Conservation (phyloP, 2,888 invertebrate genomes). For the Drosophila koepferae region DNA sequence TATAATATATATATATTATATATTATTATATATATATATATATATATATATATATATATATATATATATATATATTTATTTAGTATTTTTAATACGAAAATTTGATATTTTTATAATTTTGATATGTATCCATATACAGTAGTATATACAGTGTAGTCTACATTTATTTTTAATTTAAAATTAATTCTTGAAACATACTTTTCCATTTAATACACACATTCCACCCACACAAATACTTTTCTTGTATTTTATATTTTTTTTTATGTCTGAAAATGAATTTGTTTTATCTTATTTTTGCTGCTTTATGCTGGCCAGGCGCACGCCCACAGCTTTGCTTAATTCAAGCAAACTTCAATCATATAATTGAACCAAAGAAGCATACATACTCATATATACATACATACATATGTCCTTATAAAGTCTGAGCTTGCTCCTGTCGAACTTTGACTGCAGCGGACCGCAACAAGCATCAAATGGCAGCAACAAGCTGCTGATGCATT, state of each 20-base stretch:
- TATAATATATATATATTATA: too few relatives aligned
- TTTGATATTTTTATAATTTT: too few relatives aligned
- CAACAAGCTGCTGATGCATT: constrained; percentile 67
- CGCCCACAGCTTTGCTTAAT: background rate
- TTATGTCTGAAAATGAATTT: background rate
- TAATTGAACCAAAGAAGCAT: too few relatives aligned
- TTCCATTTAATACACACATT: background rate
- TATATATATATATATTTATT: too few relatives aligned
- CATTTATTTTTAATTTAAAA: background rate
- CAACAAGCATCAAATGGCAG: constrained; percentile 18
- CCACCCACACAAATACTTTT: background rate
- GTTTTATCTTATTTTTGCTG: background rate
- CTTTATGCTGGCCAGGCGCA: too few relatives aligned
- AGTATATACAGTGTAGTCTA: too few relatives aligned
- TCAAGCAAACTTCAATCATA: background rate
- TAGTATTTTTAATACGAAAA: too few relatives aligned
- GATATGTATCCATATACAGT: too few relatives aligned
- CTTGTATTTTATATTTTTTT: background rate
- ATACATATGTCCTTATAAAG: background rate
- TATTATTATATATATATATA: too few relatives aligned
- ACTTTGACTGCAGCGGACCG: constrained; percentile 37
- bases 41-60: too few relatives aligned
- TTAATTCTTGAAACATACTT: background rate
- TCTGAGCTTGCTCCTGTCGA: constrained; percentile 15
- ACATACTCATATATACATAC: background rate